phyloP scores from a whole-genome alignment of 2,113 vertebrate genomes.

The Paradisaea rubra region DNA sequence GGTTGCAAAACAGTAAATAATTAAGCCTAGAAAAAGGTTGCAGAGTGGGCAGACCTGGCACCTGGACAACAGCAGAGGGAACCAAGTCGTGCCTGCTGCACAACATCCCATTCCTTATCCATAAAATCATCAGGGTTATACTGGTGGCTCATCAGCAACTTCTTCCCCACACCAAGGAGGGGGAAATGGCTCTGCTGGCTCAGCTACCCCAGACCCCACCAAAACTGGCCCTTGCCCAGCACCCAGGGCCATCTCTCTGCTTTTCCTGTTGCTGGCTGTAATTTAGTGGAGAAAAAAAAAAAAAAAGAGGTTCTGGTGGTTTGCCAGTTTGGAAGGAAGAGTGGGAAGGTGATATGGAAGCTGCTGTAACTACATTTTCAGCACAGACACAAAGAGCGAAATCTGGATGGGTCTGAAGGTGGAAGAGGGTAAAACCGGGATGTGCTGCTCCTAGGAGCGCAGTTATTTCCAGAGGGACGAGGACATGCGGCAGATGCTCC shows the following conservation, averaged over 20 bases:
- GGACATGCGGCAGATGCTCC: not conserved
- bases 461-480: not conserved
- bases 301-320: not conserved
- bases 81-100: not conserved
- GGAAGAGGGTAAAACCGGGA: not conserved
- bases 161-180: not conserved
- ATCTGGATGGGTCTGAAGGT: not conserved
- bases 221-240: not conserved
- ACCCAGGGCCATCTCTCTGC: not conserved
- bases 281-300: not conserved
- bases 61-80: not conserved
- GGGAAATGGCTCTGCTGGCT: not conserved
- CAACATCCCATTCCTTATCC: accelerated
- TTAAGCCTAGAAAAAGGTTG: not conserved
- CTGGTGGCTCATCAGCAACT: not conserved
- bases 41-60: not conserved
- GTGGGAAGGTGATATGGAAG: conserved; percentile 22
- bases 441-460: not conserved
- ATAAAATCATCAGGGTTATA: accelerated
- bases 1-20: not conserved
- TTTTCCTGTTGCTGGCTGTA: not conserved
- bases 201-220: not conserved
- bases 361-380: not conserved
- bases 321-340: not conserved
- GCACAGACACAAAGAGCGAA: not conserved